A percentile compares a stretch with the other conserved stretches of the same genome.
These are phyloP conservation scores for Alauda arvensis DNA, from an alignment of 2,797 vertebrate genomes.

Conservation along the genomic window DNA sequence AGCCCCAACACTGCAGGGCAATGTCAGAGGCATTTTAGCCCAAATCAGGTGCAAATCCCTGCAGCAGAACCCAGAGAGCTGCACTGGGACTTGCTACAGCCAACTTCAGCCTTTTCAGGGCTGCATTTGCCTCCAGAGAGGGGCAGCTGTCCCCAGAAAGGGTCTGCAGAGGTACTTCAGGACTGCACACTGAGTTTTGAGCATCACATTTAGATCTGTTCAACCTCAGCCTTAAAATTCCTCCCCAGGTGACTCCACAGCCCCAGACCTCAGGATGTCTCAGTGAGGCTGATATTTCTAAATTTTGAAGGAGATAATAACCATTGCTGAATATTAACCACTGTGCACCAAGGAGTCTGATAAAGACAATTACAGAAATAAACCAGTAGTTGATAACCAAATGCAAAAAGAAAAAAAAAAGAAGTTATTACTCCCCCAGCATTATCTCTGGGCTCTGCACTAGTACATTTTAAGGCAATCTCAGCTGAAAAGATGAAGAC, in stretches of 20 bases:
- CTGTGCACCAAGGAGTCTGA: neutral
- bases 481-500: constrained; percentile 50
- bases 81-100: too few relatives aligned
- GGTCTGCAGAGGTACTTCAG: neutral
- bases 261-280: neutral
- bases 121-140: neutral
- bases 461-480: constrained; percentile 42
- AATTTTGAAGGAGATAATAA: constrained; percentile 12
- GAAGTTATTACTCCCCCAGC: constrained; percentile 6
- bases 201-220: neutral
- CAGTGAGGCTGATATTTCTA: neutral
- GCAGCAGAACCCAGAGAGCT: neutral
- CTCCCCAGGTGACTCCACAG: neutral
- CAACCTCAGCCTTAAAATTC: neutral
- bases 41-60: neutral
- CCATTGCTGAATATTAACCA: constrained; percentile 30
- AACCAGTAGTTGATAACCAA: constrained; percentile 28
- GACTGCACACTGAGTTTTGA: neutral
- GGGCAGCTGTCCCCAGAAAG: neutral
- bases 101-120: neutral
- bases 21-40: neutral
- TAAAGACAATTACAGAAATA: constrained; percentile 36
- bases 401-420: neutral
- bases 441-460: constrained; percentile 25
- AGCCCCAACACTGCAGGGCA: neutral